Evolutionary conservation across 2,888 invertebrate genomes (phyloP).

Genomic region (Neocrepidodera transversa): DNA sequence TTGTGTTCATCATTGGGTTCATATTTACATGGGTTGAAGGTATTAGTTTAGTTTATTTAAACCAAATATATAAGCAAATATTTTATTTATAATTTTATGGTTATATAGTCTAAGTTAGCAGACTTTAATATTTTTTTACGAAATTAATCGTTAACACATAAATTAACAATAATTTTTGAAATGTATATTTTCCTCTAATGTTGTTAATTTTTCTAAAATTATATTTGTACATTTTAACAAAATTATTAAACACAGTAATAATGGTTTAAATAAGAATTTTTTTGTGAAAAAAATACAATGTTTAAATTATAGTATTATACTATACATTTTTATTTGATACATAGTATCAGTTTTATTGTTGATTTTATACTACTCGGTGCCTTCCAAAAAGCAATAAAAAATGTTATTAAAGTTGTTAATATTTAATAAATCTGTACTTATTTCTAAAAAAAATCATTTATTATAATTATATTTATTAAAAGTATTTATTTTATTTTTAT

Average conservation of each 20-base stretch:
- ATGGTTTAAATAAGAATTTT: no score
- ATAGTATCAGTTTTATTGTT: conserved; percentile 3
- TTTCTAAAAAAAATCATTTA: background rate
- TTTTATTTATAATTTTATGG: conserved; percentile 17
- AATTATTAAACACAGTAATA: no score
- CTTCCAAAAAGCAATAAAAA: conserved; percentile 25
- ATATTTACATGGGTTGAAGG: conserved; percentile 24
- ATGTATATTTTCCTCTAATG: no score
- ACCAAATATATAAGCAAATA: conserved; percentile 25
- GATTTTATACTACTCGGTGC: conserved; percentile 12
- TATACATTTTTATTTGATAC: no score
- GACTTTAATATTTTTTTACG: conserved; percentile 6
- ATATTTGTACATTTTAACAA: no score
- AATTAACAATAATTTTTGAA: no score
- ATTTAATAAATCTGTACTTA: conserved; percentile 24
- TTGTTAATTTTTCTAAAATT: no score
- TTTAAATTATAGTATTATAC: no score
- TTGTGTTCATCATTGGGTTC: conserved; percentile 15
- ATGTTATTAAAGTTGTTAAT: conserved; percentile 14
- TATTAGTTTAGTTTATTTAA: conserved; percentile 26
- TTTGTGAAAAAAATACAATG: no score
- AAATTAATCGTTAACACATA: no score
- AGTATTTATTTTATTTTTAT: background rate
- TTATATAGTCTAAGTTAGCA: conserved; percentile 4
- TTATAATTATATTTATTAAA: conserved; percentile 9